Base-by-base conservation (phyloP, 2,888 invertebrate species). In the Emmelina monodactyla region DNA sequence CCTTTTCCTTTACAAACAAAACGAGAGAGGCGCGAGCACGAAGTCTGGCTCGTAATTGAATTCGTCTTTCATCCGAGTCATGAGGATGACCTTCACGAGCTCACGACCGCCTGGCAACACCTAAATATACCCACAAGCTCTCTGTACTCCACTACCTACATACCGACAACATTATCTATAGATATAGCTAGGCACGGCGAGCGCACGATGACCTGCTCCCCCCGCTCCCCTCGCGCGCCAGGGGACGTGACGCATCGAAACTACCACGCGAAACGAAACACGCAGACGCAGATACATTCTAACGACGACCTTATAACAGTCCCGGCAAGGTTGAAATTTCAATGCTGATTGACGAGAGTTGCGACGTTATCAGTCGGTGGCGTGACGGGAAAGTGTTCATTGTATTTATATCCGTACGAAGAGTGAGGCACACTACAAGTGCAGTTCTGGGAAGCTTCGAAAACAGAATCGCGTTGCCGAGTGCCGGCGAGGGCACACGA, bases 121-220 rank as follows among this genome's bases (percentile, higher is more conserved):
- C 59, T 55, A 58, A 51, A 49, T 52, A 52, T 53, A 62, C 51
- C 51, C 39, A 49, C 41, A 49, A 50, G 53, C 35, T 47, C n/a
- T 25, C 19, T 11, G 25, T 25, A n/a, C 25, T 25, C 25, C 11
- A 25, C 25, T 25, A 9, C 11, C 34, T 39, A 37, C 50, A 59
- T 51, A 56, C 60, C 61, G 60, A 60, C 56, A 55, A 57, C 55
- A 47, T 37, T 51, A 50, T 43, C 45, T 53, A 51, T 51, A 45
- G 47, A 47, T 54, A 44, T 56, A 57, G 43, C 48, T 46, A 49
- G 45, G 40, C 37, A 16, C 38, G 58, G 58, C 53, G n/a, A n/a
- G n/a, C 64, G 75, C 68, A 63, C 75, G 75, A 75, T 75, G 75
- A 75, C 75, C 75, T 57, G 73, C 46, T 49, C 53, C 46, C 46